Evolutionary conservation across 2,888 invertebrate species (phyloP).

Genomic region (Octodonta nipae): DNA sequence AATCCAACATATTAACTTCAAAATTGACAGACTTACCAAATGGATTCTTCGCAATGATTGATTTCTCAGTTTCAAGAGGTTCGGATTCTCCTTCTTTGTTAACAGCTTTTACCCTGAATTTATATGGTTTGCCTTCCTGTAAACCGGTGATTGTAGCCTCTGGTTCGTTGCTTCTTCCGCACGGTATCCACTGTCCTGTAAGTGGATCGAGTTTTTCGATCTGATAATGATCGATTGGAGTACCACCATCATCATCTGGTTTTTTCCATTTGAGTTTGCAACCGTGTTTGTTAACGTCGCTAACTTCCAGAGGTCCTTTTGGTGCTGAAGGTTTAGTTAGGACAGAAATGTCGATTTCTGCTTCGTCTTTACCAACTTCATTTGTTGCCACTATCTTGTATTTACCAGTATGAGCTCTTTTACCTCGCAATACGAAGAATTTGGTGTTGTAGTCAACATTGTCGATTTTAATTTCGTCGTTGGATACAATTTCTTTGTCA

Average conservation of each 20-base stretch:
- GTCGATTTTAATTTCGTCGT: conserved; percentile 57
- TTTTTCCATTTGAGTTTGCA: conserved; percentile 87
- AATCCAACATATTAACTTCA: background rate
- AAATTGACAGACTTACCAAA: conserved; percentile 53
- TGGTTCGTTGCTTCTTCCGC: conserved; percentile 73
- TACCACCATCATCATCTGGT: conserved; percentile 90
- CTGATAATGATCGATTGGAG: conserved; percentile 86
- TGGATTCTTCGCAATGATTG: conserved; percentile 96
- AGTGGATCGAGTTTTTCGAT: conserved; percentile 90
- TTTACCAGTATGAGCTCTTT: conserved; percentile 70
- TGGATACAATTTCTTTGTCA: conserved; percentile 48
- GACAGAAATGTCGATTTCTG: conserved; percentile 79
- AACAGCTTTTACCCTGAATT: conserved; percentile 94
- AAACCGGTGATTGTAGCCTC: conserved; percentile 73
- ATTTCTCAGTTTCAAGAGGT: conserved; percentile 82
- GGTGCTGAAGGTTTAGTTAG: conserved; percentile 64
- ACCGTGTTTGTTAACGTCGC: conserved; percentile 80
- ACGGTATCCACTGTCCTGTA: conserved; percentile 86
- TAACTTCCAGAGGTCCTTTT: conserved; percentile 76
- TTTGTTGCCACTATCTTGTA: conserved; percentile 84
- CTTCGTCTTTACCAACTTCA: conserved; percentile 82
- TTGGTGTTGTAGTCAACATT: conserved; percentile 84
- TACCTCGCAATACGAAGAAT: conserved; percentile 70
- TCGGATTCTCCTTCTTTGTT: conserved; percentile 98
- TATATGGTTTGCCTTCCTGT: conserved; percentile 91